A percentile compares a stretch with the other conserved stretches of the same genome.
Conservation (phyloP, 2,888 invertebrate species). For the Plagiodera versicolora region DNA sequence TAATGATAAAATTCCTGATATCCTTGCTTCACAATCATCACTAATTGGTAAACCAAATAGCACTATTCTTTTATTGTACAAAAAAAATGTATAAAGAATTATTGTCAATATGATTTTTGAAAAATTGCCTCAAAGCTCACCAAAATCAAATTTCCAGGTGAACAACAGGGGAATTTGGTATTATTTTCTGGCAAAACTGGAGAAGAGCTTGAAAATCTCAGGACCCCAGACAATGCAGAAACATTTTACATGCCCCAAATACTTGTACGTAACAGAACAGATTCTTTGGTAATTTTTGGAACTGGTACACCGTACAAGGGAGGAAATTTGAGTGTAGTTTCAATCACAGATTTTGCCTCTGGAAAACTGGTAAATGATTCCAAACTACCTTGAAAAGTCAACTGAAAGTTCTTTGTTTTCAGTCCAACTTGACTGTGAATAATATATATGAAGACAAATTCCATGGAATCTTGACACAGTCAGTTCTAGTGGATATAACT, state of each 20-base stretch:
- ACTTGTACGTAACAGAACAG: constrained; percentile 63
- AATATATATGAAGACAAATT: constrained; percentile 61
- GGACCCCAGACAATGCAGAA: constrained; percentile 67
- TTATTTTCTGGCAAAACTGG: constrained; percentile 73
- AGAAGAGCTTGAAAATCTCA: constrained; percentile 61
- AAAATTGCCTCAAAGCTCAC: too few species aligned
- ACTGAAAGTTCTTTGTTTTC: constrained; percentile 17
- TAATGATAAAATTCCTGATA: constrained; percentile 69
- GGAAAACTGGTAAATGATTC: constrained; percentile 56
- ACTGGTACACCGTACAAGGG: constrained; percentile 74
- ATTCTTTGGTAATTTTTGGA: constrained; percentile 66
- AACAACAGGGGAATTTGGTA: constrained; percentile 63
- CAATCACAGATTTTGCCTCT: constrained; percentile 59
- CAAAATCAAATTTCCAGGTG: constrained; percentile 30
- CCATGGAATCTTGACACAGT: constrained; percentile 69
- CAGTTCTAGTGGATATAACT: constrained; percentile 71
- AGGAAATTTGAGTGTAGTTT: constrained; percentile 69
- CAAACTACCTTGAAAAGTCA: background rate
- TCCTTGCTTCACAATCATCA: constrained; percentile 69
- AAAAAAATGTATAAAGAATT: background rate
- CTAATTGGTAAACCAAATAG: constrained; percentile 37
- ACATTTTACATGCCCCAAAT: constrained; percentile 75
- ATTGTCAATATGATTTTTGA: background rate
- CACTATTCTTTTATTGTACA: background rate
- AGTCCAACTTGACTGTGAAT: constrained; percentile 37